phyloP scores from a whole-genome alignment of 2,888 invertebrate species.

The Acleris sparsana region DNA sequence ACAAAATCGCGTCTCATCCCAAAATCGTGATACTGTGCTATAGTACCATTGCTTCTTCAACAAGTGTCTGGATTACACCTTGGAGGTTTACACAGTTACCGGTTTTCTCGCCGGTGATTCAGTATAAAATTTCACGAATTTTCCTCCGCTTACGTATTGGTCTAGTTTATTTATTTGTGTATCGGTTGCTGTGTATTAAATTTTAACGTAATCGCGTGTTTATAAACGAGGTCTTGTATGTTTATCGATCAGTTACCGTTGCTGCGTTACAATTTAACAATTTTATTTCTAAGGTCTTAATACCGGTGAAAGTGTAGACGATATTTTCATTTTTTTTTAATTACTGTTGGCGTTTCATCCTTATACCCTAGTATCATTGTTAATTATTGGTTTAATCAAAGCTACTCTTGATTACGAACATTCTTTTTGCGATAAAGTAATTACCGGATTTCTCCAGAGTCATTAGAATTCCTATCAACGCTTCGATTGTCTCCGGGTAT shows the following conservation, averaged over 20 bases:
- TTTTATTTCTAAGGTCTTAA: not conserved
- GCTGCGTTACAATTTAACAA: not conserved
- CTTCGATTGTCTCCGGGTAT: conserved; percentile 46
- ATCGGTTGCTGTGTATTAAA: conserved; percentile 26
- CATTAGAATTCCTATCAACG: conserved; percentile 58
- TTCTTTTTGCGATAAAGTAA: conserved; percentile 28
- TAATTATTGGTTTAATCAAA: not conserved
- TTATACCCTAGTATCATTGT: not conserved
- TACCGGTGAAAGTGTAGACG: too few species aligned
- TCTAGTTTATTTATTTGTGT: conserved; percentile 41
- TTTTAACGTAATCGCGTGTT: conserved; percentile 53
- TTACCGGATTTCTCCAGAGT: conserved; percentile 32
- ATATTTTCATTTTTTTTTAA: not conserved
- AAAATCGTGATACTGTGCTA: conserved; percentile 58
- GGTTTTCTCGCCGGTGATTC: not conserved
- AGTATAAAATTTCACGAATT: conserved; percentile 16
- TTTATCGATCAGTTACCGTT: conserved; percentile 51
- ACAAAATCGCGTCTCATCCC: conserved; percentile 61
- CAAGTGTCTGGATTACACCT: conserved; percentile 48
- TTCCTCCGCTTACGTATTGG: conserved; percentile 36
- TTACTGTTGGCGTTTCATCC: not conserved
- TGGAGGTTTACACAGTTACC: conserved; percentile 42
- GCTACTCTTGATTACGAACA: not conserved
- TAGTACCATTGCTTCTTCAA: conserved; percentile 48
- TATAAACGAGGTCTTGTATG: conserved; percentile 55